Base-by-base conservation (phyloP, 1,140 invertebrate genomes). In the Aphelinus atriplicis region DNA sequence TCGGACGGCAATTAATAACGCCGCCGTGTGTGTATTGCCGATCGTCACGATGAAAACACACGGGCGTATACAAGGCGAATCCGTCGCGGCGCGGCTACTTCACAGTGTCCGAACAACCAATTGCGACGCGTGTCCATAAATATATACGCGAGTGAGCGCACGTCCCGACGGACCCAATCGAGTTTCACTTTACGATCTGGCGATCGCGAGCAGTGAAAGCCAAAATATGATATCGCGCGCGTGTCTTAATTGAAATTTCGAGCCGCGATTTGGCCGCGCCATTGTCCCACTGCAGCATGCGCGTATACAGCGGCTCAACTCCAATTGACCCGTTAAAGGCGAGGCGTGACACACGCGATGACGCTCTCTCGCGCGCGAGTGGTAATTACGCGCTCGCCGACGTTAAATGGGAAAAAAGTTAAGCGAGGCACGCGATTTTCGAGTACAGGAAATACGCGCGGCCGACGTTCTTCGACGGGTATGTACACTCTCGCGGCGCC, bases 231-330 rank as follows among this genome's bases (percentile, higher is more conserved):
- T 68, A 67, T 60, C 47, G 42, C 9, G 26, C 26, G 26, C 43
- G 7, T 6, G 48, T 53, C 53, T 68, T 74, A 74, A 74, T 74
- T 63, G 57, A 68, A 62, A 68, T 74, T 68, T 74, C 51, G 64
- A 48, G 3, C 48, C 10, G 62, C 9, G 62, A 10, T 26, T 26
- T 26, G 26, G 26, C 6, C 46, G 46, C 47, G 46, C 6, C 62
- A 3, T 64, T 64, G n/a, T 50, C 26, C 0, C 26, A 26, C 26
- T 26, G 26, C 26, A 26, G 26, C 26, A 26, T 26, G 26, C 26
- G 26, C 26, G 26, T 26, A 26, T 26, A 0, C 26, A 26, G 26
- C 26, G 26, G 26, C 26, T 26, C 26, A 10, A 50, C 7, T 65
- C 50, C n/a, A 26, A 51, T 65, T 65, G 51, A 53, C n/a, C 26